A percentile compares a stretch with the other conserved stretches of the same genome.
phyloP scores from a whole-genome alignment of 2,113 vertebrate species.

The Morone chrysops region DNA sequence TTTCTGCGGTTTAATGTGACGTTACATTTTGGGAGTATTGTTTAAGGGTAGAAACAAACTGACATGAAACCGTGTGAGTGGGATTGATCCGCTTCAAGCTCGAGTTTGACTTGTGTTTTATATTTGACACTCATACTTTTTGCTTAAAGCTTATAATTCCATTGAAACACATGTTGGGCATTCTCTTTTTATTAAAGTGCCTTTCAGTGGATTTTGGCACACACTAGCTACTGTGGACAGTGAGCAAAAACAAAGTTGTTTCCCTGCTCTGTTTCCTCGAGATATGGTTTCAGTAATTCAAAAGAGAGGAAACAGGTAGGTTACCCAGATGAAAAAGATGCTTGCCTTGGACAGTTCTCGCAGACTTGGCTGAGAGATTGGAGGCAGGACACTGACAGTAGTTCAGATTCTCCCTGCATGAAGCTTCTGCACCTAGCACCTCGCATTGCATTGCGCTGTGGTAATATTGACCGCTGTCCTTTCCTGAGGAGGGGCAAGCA shows the following conservation, averaged over 20 bases:
- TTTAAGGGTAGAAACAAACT: too few relatives aligned
- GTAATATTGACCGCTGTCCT: constrained; percentile 33
- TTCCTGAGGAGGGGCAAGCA: not conserved
- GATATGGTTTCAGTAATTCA: not conserved
- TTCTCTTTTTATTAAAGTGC: not conserved
- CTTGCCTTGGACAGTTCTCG: not conserved
- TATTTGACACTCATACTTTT: not conserved
- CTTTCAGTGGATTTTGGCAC: not conserved
- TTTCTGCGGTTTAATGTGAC: not conserved
- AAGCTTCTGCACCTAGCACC: not conserved
- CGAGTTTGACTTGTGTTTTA: constrained; percentile 15
- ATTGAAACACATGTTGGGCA: not conserved
- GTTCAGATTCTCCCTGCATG: constrained; percentile 9
- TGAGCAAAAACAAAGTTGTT: not conserved
- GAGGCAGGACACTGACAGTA: not conserved
- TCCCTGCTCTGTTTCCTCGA: not conserved
- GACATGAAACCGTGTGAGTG: too few relatives aligned
- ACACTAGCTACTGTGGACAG: not conserved
- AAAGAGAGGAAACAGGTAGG: not conserved
- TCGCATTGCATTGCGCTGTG: constrained; percentile 32
- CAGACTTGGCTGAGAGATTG: constrained; percentile 2
- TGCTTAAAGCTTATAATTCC: not conserved
- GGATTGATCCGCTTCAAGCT: not conserved
- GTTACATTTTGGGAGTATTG: not conserved
- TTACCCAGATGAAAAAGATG: not conserved